Evolutionary conservation across 2,797 vertebrate species (phyloP).

Genomic region (Enteromius treurensis): DNA sequence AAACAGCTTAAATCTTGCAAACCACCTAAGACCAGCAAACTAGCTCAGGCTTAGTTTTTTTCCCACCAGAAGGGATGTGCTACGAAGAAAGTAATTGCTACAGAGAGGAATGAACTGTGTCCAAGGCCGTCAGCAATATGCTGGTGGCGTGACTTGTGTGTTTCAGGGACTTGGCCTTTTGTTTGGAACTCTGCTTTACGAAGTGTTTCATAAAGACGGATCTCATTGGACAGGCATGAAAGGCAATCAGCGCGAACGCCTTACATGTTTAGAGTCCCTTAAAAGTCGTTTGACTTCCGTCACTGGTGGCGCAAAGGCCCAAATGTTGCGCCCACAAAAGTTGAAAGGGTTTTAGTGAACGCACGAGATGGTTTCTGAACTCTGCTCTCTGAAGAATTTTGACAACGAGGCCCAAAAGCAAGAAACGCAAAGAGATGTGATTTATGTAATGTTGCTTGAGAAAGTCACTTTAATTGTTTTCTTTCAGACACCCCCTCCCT

Average conservation of each 20-base stretch:
- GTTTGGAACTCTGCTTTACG: constrained; percentile 58
- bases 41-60: neutral
- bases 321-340: constrained; percentile 39
- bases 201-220: constrained; percentile 69
- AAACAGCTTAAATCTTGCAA: neutral
- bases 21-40: neutral
- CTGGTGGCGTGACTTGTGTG: constrained; percentile 46
- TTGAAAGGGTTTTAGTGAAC: constrained; percentile 37
- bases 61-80: neutral
- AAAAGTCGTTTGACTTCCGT: constrained; percentile 40
- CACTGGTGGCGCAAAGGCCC: constrained; percentile 46
- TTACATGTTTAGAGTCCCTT: constrained; percentile 47
- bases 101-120: constrained; percentile 43
- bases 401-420: constrained; percentile 7
- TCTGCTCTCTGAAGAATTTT: constrained; percentile 26
- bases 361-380: constrained; percentile 18
- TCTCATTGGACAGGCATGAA: constrained; percentile 60
- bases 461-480: constrained; percentile 39
- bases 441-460: constrained; percentile 34
- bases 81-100: constrained; percentile 42
- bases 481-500: constrained; percentile 26
- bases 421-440: constrained; percentile 35
- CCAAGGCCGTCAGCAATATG: constrained; percentile 47
- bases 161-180: constrained; percentile 49
- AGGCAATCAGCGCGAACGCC: constrained; percentile 55